Percentiles rank a stretch among this genome's conserved stretches.
phyloP scores from a whole-genome alignment of 92 coral and sea anemone species.

The Zoanthus gigantus region DNA sequence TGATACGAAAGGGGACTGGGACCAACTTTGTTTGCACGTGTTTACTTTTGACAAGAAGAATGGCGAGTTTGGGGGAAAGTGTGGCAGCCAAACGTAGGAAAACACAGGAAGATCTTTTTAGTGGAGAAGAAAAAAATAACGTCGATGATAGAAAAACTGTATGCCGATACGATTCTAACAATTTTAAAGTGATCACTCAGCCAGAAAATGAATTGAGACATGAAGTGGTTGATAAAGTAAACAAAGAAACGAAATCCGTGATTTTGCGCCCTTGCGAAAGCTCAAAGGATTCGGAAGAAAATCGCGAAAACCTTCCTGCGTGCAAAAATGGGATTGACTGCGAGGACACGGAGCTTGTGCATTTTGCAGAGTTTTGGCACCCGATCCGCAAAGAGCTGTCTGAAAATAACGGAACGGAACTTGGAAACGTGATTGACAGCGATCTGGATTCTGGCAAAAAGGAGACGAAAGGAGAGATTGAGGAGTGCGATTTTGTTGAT shows the following conservation, averaged over 20 bases:
- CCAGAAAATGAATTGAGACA: slow-evolving; percentile 49
- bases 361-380: slow-evolving; percentile 86
- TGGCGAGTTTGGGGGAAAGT: slow-evolving; percentile 57
- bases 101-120: slow-evolving; percentile 26
- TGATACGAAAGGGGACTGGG: slow-evolving; percentile 37
- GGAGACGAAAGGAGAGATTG: slow-evolving; percentile 44
- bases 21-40: slow-evolving; percentile 5
- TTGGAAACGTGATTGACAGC: slow-evolving; percentile 3
- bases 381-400: slow-evolving; percentile 50
- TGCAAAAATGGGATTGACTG: slow-evolving; percentile 74
- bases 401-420: background rate
- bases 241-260: slow-evolving; percentile 39
- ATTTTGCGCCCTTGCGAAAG: slow-evolving; percentile 19
- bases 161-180: slow-evolving; percentile 49
- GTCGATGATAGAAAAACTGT: slow-evolving; percentile 11
- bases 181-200: slow-evolving; percentile 35
- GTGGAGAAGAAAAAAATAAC: slow-evolving; percentile 14
- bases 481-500: slow-evolving; percentile 70
- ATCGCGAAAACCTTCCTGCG: slow-evolving; percentile 41
- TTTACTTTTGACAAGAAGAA: background rate
- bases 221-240: background rate
- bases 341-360: slow-evolving; percentile 66
- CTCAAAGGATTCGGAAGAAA: background rate
- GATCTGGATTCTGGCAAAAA: background rate
- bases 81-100: slow-evolving; percentile 36